Percentiles rank a stretch among this genome's conserved stretches.
These are phyloP conservation scores for Rhinoptilus africanus DNA, from an alignment of 2,113 vertebrate species.

Conservation along the genomic window DNA sequence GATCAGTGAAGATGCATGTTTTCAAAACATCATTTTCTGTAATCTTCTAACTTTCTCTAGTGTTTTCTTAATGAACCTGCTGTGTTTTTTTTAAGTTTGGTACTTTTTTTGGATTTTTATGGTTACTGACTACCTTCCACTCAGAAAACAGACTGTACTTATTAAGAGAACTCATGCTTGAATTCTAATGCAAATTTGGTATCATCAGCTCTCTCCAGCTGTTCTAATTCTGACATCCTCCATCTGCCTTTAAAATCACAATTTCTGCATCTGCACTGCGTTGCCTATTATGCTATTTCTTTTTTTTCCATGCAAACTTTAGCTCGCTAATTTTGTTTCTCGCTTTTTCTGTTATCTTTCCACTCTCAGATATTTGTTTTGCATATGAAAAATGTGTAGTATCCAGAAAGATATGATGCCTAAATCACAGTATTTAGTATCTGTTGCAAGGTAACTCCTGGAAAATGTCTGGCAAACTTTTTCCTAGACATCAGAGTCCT, in stretches of 20 bases:
- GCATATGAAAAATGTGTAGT: neutral
- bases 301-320: neutral
- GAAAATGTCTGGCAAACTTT: neutral
- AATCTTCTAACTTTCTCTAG: neutral
- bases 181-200: neutral
- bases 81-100: accelerated
- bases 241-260: neutral
- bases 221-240: neutral
- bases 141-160: neutral
- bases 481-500: neutral
- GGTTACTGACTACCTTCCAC: neutral
- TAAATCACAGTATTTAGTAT: neutral
- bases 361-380: neutral
- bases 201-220: neutral
- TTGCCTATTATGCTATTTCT: neutral
- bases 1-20: neutral
- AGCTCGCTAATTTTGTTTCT: neutral
- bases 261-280: neutral
- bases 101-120: neutral
- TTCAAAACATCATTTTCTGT: neutral
- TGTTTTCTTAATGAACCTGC: neutral
- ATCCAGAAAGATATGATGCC: neutral
- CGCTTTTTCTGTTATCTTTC: neutral
- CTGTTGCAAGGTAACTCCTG: neutral
- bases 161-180: neutral